phyloP scores from a whole-genome alignment of 1,140 invertebrate genomes.

The Lordiphosa collinella region DNA sequence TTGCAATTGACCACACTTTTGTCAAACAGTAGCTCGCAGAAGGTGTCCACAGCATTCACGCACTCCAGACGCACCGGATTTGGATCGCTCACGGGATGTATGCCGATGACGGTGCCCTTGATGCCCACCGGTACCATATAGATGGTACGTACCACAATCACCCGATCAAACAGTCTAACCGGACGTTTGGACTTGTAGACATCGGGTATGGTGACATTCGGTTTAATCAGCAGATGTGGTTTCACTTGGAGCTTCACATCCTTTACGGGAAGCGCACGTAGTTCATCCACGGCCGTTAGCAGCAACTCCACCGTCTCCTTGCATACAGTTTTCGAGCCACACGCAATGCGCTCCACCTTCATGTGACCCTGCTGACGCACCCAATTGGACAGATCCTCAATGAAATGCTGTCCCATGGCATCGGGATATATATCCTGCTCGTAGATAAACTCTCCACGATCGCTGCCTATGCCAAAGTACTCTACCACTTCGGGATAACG shows the following conservation, averaged over 20 bases:
- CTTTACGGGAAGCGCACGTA: slow-evolving; percentile 80
- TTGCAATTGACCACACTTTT: slow-evolving; percentile 53
- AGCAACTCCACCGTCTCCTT: slow-evolving; percentile 84
- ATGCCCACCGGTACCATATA: slow-evolving; percentile 88
- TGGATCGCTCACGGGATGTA: slow-evolving; percentile 80
- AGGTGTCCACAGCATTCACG: slow-evolving; percentile 57
- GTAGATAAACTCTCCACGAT: slow-evolving; percentile 82
- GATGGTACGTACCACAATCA: slow-evolving; percentile 87
- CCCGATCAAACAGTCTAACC: slow-evolving; percentile 89
- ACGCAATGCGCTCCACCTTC: slow-evolving; percentile 82
- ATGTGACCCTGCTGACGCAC: slow-evolving; percentile 85
- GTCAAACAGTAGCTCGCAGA: slow-evolving; percentile 69
- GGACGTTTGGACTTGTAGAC: slow-evolving; percentile 80
- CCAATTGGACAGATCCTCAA: slow-evolving; percentile 85
- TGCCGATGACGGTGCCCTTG: slow-evolving; percentile 90
- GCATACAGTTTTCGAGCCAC: slow-evolving; percentile 86
- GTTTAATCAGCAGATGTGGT: slow-evolving; percentile 88
- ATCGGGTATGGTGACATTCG: slow-evolving; percentile 74
- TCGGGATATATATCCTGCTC: slow-evolving; percentile 84
- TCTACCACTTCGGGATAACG: slow-evolving; percentile 89
- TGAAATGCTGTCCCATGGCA: slow-evolving; percentile 73
- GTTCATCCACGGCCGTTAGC: slow-evolving; percentile 82
- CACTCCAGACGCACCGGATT: slow-evolving; percentile 76
- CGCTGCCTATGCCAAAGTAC: slow-evolving; percentile 78
- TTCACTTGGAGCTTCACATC: slow-evolving; percentile 87